Base-by-base conservation (phyloP, 2,888 invertebrate genomes). In the Amiota minor region DNA sequence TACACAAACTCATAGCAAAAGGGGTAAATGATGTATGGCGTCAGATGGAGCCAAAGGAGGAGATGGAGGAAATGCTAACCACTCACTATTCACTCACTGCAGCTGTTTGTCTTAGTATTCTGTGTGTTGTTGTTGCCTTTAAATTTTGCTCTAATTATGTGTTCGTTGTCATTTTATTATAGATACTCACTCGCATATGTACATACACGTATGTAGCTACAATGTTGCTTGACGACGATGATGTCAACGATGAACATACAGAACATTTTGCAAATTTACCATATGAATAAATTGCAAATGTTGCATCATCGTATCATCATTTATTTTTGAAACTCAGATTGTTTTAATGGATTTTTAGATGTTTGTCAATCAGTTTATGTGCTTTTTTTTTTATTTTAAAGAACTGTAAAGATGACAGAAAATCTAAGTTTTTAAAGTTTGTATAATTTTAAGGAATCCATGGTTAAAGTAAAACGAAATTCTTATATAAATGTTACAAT, bases 121-220 rank as follows among this genome's bases (percentile, higher is more conserved):
- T 16, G 35, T 55, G 64, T 23, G 14, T 35, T 6, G 59, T 18
- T 35, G 49, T 23, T 53, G 64, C 49, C 70, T 73, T 74, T 71
- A 69, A 70, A 74, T 73, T 61, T 74, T 77, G 74, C 75, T 86
- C 80, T 79, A 85, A 83, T 83, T 83, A 85, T 84, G 78, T 75
- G 72, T 73, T 76, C 74, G 74, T 72, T 64, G 72, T 45, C 49
- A 69, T 45, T 50, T 35, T 35, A 35, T 6, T 35, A n/a, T n/a
- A n/a, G n/a, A n/a, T n/a, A n/a, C n/a, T n/a, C n/a, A n/a, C 3
- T 23, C 3, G 3, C 1, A 23, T 23, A 23, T 2, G 35, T 35
- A 35, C 35, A 2, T 35, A 35, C 6, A 23, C n/a, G n/a, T 23
- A 23, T 23, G 1, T 23, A 23, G 1, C 1, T 35, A 35, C 35